A percentile compares a stretch with the other conserved stretches of the same genome.
Evolutionary conservation across 2,888 invertebrate species (phyloP).

Genomic region (Sarcophaga rosellei): DNA sequence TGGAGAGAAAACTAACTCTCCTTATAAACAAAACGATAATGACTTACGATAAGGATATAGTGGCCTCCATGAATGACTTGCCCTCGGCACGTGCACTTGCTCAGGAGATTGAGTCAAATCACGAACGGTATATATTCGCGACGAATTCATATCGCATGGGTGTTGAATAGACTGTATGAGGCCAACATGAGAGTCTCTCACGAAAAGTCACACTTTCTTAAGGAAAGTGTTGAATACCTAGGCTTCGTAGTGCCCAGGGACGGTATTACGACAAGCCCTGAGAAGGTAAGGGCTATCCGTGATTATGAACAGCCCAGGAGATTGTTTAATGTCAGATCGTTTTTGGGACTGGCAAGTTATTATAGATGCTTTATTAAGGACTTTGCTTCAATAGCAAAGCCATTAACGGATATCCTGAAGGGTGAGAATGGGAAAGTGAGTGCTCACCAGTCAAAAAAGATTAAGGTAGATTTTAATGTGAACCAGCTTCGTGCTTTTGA

Average conservation of each 20-base stretch:
- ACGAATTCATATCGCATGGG: constrained; percentile 50
- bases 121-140: constrained; percentile 48
- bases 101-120: constrained; percentile 46
- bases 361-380: constrained; percentile 45
- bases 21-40: no score
- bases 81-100: constrained; percentile 42
- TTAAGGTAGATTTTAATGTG: constrained; percentile 48
- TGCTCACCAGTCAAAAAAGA: constrained; percentile 55
- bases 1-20: no score
- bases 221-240: constrained; percentile 32
- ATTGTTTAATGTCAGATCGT: constrained; percentile 34
- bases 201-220: constrained; percentile 63
- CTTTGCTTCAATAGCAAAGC: constrained; percentile 66
- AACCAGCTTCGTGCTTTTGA: constrained; percentile 58
- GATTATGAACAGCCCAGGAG: constrained; percentile 24
- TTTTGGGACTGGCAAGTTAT: constrained; percentile 31
- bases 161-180: constrained; percentile 42
- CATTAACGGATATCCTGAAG: constrained; percentile 65
- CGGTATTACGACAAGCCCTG: constrained; percentile 27
- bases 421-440: constrained; percentile 67
- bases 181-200: constrained; percentile 61
- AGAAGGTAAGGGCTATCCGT: constrained; percentile 23
- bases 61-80: no score
- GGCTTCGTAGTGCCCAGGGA: constrained; percentile 29
- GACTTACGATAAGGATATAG: no score